phyloP scores from a whole-genome alignment of 1,140 invertebrate species.

The Goniozus legneri region DNA sequence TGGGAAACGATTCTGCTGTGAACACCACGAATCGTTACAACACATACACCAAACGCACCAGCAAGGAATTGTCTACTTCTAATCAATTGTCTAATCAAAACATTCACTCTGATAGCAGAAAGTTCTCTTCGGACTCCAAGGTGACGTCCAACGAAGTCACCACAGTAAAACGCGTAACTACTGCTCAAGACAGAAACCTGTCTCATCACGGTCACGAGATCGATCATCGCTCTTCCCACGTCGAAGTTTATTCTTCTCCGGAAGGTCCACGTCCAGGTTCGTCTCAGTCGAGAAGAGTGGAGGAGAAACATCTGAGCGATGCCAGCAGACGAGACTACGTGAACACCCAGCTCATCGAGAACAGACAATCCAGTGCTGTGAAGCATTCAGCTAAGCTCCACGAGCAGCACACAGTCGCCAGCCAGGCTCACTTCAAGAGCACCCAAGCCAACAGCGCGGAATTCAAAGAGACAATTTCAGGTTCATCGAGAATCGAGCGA shows the following conservation, averaged over 20 bases:
- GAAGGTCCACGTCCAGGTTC: constrained; percentile 3
- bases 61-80: constrained; percentile 35
- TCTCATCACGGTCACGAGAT: constrained; percentile 12
- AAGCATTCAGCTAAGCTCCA: constrained; percentile 17
- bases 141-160: constrained; percentile 52
- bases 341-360: constrained; percentile 35
- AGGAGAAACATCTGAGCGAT: constrained; percentile 20
- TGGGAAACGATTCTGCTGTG: constrained; percentile 57
- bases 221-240: constrained; percentile 11
- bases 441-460: constrained; percentile 30
- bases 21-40: constrained; percentile 62
- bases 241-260: constrained; percentile 1
- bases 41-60: constrained; percentile 54
- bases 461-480: constrained; percentile 26
- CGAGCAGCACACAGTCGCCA: constrained; percentile 30
- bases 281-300: not conserved
- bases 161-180: constrained; percentile 48
- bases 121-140: constrained; percentile 36
- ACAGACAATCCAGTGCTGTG: constrained; percentile 15
- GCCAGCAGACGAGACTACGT: constrained; percentile 37
- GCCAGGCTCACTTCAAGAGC: constrained; percentile 24
- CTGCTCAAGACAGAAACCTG: constrained; percentile 29
- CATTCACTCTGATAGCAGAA: too few relatives aligned
- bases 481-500: constrained; percentile 17
- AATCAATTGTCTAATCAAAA: constrained; percentile 25